Evolutionary conservation across 35 echinoderm and acorn worm species (phyloP), one percentile per base, ranked within the genome.

Genomic region (Acanthaster planci): DNA sequence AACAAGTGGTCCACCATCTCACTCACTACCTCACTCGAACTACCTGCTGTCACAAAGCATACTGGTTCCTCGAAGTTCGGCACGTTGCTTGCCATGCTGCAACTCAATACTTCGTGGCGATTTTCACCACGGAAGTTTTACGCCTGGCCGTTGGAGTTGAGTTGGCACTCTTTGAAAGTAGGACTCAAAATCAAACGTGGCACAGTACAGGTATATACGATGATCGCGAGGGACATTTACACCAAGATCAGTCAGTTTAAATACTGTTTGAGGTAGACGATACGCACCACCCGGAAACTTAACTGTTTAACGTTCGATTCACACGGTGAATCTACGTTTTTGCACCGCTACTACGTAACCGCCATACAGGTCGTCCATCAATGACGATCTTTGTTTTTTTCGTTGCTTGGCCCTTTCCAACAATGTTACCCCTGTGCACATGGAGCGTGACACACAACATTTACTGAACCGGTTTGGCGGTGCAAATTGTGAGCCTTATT

Each of bases 131-230:
- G 2, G 9, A n/a, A 44, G 0, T 0, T 31, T 30, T 52, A 30
- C 56, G 53, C 67, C 2, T 30, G 30, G 7, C 42, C 36, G 2
- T 50, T 84, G 17, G 32, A 84, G 5, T 10, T 68, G 23, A 26
- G 21, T 56, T 64, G 39, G 53, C 23, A 15, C 21, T 40, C 59
- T 40, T 37, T 84, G 80, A 9, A 78, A 18, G 42, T 78, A 90
- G 4, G 29, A 75, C 44, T 89, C 88, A 67, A 90, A 84, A 78
- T 79, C 88, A 59, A 84, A 90, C 15, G 82, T 85, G 7, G 82
- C 75, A n/a, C 88, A 76, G 32, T 78, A 90, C 0, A 68, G 82
- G 0, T 84, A 85, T 39, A 50, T 84, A 18, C 76, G 19, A 1
- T 17, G 30, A 8, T 1, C 23, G 17, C 31, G 23, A 5, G 60